Evolutionary conservation across 2,888 invertebrate genomes (phyloP), one percentile per base, ranked within the genome.

Genomic region (Tenodera sinensis): DNA sequence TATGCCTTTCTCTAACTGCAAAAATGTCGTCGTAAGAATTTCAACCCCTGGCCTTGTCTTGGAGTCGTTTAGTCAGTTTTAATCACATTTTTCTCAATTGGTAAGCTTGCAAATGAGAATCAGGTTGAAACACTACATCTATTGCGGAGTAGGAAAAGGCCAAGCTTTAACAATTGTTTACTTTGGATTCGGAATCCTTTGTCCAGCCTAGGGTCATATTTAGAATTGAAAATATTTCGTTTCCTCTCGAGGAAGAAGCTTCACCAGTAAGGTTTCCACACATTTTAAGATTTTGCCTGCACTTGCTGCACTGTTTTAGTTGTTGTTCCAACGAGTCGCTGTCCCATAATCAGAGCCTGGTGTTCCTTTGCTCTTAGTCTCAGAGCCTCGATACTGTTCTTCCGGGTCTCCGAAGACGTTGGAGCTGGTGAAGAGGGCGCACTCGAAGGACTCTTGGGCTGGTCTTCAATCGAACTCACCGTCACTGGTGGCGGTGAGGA

Each of bases 321-420:
- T 15, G 90, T 84, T n/a, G 90, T 85, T 34, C 90, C 89, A 84
- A 90, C 90, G 15, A 89, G 82, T 30, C 90, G 86, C 42, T 88
- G 89, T 14, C 89, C 89, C 85, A 91, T 91, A 86, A 91, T 89
- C 83, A 91, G 90, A 30, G 91, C 91, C 89, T 91, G 92, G 91
- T 95, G 94, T 91, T 94, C 93, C 90, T 94, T 94, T 12, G 94
- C 94, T 90, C 94, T 93, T 90, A 94, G 91, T 89, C 95, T 92
- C 83, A 95, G 92, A 8, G 94, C 93, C 90, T 95, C 95, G 89
- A 95, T 92, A 89, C 91, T 92, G 89, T 90, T 89, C 89, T 91
- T 91, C 85, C 92, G 91, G 0, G 93, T 92, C 88, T 92, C 92
- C 6, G 92, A 90, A 0, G 93, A 93, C 8, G 93, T 93, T 92